A percentile compares a stretch with the other conserved stretches of the same genome.
Conservation (phyloP, 2,113 vertebrate species). For the Neogobius melanostomus region DNA sequence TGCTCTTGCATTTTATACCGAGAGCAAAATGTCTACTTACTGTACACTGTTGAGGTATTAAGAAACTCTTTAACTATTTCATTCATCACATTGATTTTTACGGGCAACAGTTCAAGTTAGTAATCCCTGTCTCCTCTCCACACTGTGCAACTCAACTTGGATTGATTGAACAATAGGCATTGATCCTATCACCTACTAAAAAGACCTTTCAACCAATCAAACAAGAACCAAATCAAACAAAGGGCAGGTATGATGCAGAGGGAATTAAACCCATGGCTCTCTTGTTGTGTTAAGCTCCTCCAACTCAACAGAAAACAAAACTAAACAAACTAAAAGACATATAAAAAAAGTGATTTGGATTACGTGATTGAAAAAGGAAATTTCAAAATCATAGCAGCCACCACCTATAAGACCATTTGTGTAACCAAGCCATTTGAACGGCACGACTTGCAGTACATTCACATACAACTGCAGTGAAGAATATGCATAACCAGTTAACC, state of each 20-base stretch:
- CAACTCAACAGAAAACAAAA: background rate
- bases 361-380: too few species aligned
- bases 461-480: too few species aligned
- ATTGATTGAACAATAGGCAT: background rate
- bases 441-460: too few species aligned
- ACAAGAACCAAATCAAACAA: background rate
- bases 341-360: too few species aligned
- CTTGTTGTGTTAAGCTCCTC: background rate
- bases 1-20: background rate
- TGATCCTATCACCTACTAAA: background rate
- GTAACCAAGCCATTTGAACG: too few species aligned
- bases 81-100: background rate
- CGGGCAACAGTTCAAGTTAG: background rate
- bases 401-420: too few species aligned
- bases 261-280: background rate
- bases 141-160: background rate
- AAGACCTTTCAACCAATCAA: too few species aligned
- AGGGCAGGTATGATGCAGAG: background rate
- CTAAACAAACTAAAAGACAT: too few species aligned
- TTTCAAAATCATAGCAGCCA: too few species aligned
- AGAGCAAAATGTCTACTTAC: background rate
- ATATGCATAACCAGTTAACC: too few species aligned
- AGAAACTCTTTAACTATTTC: background rate
- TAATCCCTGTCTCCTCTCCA: background rate
- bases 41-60: background rate